A percentile compares a stretch with the other conserved stretches of the same genome.
These are phyloP conservation scores for Thera obeliscata DNA, from an alignment of 2,888 invertebrate genomes.

Conservation along the genomic window DNA sequence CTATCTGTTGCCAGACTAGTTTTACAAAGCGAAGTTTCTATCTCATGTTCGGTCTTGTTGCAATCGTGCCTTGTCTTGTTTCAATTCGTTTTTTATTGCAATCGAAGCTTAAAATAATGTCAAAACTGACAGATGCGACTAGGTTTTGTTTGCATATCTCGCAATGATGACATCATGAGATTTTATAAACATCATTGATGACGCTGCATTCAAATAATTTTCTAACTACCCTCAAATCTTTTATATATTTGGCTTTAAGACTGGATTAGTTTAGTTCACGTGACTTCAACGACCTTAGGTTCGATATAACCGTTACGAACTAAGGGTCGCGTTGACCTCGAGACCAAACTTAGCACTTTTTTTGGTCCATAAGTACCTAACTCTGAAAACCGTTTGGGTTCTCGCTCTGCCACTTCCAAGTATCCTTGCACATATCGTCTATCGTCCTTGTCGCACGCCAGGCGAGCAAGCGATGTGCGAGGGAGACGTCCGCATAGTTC, in stretches of 20 bases:
- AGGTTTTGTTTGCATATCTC: neutral
- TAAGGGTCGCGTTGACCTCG: neutral
- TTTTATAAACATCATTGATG: neutral
- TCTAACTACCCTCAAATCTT: neutral
- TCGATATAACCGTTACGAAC: too few relatives aligned
- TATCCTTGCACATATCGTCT: conserved; percentile 93
- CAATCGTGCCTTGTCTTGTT: too few relatives aligned
- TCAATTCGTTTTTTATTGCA: too few relatives aligned
- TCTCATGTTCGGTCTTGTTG: too few relatives aligned
- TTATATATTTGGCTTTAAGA: conserved; percentile 1
- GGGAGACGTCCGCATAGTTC: conserved; percentile 92
- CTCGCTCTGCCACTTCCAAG: conserved; percentile 94
- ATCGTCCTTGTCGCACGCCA: conserved; percentile 92
- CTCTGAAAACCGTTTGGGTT: conserved; percentile 90
- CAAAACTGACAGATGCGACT: too few relatives aligned
- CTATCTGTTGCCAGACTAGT: too few relatives aligned
- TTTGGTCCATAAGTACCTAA: too few relatives aligned
- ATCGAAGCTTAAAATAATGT: too few relatives aligned
- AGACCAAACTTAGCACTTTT: too few relatives aligned
- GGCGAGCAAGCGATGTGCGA: conserved; percentile 90
- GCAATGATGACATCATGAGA: neutral
- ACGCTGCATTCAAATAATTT: neutral
- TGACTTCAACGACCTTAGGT: neutral
- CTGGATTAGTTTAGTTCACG: neutral
- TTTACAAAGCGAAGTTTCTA: too few relatives aligned